A percentile compares a stretch with the other conserved stretches of the same genome.
phyloP scores from a whole-genome alignment of 2,888 invertebrate species.

The Andricus quercusramuli region DNA sequence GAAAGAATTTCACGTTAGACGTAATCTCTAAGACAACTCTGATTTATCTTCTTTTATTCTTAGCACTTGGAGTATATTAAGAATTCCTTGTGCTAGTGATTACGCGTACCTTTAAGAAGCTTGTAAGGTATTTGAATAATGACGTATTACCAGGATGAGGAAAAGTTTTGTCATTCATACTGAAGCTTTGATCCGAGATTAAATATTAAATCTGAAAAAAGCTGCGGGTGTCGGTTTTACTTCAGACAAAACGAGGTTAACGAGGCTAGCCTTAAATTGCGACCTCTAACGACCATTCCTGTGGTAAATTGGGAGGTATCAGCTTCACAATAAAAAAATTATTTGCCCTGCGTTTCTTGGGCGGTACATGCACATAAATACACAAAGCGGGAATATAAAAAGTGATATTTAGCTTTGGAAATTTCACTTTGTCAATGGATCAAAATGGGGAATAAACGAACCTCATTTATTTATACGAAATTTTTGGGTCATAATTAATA shows the following conservation, averaged over 20 bases:
- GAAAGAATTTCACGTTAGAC: no score
- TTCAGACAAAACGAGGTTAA: background rate
- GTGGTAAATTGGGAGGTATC: background rate
- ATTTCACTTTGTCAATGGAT: no score
- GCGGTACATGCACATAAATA: background rate
- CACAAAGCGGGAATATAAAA: no score
- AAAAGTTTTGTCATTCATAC: constrained; percentile 6
- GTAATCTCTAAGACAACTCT: background rate
- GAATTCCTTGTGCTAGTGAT: constrained; percentile 66
- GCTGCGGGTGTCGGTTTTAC: background rate
- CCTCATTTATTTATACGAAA: no score
- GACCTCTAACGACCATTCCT: background rate
- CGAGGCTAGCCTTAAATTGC: background rate
- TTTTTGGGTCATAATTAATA: background rate
- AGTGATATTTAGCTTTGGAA: no score
- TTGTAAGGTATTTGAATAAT: constrained; percentile 25
- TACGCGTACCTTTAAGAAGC: constrained; percentile 42
- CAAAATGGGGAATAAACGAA: no score
- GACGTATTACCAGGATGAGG: constrained; percentile 8
- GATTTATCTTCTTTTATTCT: constrained; percentile 50
- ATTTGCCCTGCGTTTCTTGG: background rate
- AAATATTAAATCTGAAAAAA: background rate
- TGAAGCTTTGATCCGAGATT: background rate
- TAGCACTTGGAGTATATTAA: constrained; percentile 71
- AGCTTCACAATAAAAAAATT: background rate